Conservation (phyloP, 1,140 invertebrate genomes). For the Trichonephila inaurata region DNA sequence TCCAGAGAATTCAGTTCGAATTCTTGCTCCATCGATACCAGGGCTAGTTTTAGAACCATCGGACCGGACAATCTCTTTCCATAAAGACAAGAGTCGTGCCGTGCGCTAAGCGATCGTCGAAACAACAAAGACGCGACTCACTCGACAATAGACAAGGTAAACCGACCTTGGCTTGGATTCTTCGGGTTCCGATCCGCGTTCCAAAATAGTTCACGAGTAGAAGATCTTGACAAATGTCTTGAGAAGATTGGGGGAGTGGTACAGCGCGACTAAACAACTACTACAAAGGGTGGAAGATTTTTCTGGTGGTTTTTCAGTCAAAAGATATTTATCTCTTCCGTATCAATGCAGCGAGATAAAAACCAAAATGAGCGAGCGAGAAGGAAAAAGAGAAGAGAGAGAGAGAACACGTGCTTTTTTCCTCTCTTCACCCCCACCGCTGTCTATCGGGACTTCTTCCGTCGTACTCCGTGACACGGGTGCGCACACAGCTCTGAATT, state of each 20-base stretch:
- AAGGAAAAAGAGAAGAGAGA: background rate
- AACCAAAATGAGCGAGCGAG: conserved; percentile 8
- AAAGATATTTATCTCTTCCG: background rate
- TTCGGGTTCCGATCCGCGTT: conserved; percentile 39
- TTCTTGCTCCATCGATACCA: conserved; percentile 53
- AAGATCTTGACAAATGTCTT: conserved; percentile 28
- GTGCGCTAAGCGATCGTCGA: background rate
- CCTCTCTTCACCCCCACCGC: background rate
- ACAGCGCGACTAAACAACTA: background rate
- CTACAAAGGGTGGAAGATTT: background rate
- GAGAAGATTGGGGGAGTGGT: background rate
- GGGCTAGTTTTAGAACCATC: conserved; percentile 69
- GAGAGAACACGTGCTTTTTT: conserved; percentile 51
- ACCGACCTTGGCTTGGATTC: conserved; percentile 57
- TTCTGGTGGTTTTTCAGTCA: background rate
- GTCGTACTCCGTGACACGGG: conserved; percentile 66
- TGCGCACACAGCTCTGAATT: conserved; percentile 56
- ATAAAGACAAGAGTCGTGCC: background rate
- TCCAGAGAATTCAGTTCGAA: conserved; percentile 66
- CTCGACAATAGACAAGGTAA: conserved; percentile 40
- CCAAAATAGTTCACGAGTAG: conserved; percentile 53
- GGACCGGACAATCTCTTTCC: conserved; percentile 45
- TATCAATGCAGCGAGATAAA: background rate
- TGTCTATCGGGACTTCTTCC: conserved; percentile 31
- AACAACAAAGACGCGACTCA: background rate